These are phyloP conservation scores for Lumbricus terrestris DNA, from an alignment of 2,888 invertebrate species.

Conservation along the genomic window DNA sequence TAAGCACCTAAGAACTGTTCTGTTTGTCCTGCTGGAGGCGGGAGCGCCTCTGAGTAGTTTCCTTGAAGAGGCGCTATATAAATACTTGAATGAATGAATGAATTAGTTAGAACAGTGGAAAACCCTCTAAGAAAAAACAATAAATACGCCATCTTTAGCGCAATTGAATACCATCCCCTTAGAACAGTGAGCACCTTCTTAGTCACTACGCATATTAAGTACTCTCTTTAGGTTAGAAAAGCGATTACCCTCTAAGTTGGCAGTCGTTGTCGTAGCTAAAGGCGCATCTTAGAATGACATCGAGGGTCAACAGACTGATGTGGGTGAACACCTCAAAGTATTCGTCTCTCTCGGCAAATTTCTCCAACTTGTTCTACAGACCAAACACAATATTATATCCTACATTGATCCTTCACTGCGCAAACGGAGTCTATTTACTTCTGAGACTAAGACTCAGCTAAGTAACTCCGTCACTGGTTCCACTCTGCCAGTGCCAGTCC, in stretches of 20 bases:
- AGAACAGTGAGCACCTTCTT: neutral
- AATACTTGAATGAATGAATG: no score
- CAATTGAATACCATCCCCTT: neutral
- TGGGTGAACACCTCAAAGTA: conserved; percentile 43
- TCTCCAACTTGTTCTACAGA: conserved; percentile 41
- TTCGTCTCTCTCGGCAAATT: conserved; percentile 36
- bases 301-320: conserved; percentile 45
- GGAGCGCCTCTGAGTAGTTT: no score
- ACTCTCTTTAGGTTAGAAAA: neutral
- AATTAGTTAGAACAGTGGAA: no score
- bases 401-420: neutral
- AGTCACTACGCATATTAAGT: neutral
- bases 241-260: conserved; percentile 42
- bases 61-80: no score
- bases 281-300: conserved; percentile 48
- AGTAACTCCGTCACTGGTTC: no score
- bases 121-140: no score
- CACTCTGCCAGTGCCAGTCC: no score
- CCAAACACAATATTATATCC: neutral
- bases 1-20: no score
- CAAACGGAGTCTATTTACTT: neutral
- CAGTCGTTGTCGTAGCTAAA: conserved; percentile 47
- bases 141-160: neutral
- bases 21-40: no score
- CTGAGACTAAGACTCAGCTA: no score